Evolutionary conservation across 2,797 vertebrate genomes (phyloP), one percentile per base, ranked within the genome.

Genomic region (Aeoliscus strigatus): DNA sequence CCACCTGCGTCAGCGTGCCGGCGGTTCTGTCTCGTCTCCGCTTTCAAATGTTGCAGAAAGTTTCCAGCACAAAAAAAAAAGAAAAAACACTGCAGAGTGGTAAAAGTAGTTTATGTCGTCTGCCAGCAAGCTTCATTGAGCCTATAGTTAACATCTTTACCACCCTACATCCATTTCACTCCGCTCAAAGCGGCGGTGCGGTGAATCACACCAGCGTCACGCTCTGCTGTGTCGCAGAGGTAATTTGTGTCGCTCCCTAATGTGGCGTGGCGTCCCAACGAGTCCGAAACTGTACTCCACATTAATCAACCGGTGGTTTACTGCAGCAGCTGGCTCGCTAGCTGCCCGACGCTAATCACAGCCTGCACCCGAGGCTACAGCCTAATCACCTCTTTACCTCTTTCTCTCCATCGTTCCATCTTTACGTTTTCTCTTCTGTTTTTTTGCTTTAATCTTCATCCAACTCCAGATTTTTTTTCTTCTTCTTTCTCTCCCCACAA

Each of bases 261-360:
- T 64, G 47, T 46, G 45, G 39, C 4, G 24, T 31, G 15, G 47
- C 15, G 12, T 58, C 68, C 68, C 51, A 67, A 70, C 52, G 37
- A 39, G 63, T 55, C 33, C 66, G 51, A 48, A 63, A 9, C 39
- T 27, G 5, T 59, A 59, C 53, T 66, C 76, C 68, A 67, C 69
- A 71, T 75, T 72, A 37, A 69, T 75, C 72, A 78, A 43, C 49
- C n/a, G 57, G 49, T 59, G 68, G 66, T 80, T 77, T 77, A 68
- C 75, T 44, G 73, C 60, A 27, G 67, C 63, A 52, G 53, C 65
- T 51, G 61, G 40, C 33, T 5, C 1, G 7, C 46, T 9, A 42
- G 64, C 65, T 58, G 56, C 45, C 61, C 34, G 15, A 37, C 28
- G 14, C 73, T 73, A 62, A 73, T 77, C 63, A 67, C 18, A 57